Base-by-base conservation (phyloP, 2,888 invertebrate species). In the Folsomia candida region DNA sequence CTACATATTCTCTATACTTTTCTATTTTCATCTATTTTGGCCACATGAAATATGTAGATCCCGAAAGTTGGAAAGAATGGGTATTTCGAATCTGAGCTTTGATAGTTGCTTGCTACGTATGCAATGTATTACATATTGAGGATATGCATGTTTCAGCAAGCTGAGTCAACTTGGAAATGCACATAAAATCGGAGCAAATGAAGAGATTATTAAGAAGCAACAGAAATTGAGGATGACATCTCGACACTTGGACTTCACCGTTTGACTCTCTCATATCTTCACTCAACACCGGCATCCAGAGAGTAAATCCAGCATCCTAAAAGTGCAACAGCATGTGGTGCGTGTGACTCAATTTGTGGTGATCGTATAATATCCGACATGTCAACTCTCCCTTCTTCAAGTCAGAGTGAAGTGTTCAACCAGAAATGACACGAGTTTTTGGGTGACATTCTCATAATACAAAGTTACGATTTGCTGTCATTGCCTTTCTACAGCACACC, bases 191-290 rank as follows among this genome's bases (percentile, higher is more conserved):
- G 4, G 37, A 37, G 37, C 37, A 37, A 37, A 37, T 37, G 37
- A 37, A 37, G 37, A 54, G 54, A 54, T 54, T 54, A 54, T 54
- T 54, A 54, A 54, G 54, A 54, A 54, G 22, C 54, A 54, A 54
- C 54, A 54, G n/a, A 54, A 54, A 54, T 54, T 54, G 54, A 22
- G 54, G 4, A 22, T 14, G 54, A 54, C 54, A 54, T 6, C 54
- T 54, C 54, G 37, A 54, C 54, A 54, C 54, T 54, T 54, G 47
- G 47, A 9, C n/a, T n/a, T n/a, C n/a, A n/a, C 20, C 54, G 54
- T 54, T 54, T 54, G 54, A 54, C 54, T 54, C 14, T 14, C 37
- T 37, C 37, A 37, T 37, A 4, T 60, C 60, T 25, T 60, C 22
- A 60, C 22, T 25, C 57, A 26, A 25, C 25, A 60, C 14, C 9